Evolutionary conservation across 2,113 vertebrate genomes (phyloP).

Genomic region (Aptenodytes patagonicus): DNA sequence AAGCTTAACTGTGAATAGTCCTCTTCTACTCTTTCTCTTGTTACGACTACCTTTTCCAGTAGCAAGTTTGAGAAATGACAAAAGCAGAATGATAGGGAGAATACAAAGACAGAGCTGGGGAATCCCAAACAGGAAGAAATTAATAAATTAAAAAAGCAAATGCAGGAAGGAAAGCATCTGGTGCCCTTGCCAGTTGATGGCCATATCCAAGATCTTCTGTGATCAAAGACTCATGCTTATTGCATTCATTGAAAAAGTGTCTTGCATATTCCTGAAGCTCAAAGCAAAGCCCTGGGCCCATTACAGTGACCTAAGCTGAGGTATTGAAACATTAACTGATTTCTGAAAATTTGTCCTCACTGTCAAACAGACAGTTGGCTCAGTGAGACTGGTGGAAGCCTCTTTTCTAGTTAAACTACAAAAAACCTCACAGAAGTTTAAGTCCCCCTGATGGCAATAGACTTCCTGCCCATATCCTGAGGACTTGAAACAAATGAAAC

Average conservation of each 20-base stretch:
- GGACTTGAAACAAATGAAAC: not conserved
- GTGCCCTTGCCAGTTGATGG: not conserved
- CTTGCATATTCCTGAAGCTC: not conserved
- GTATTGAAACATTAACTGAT: not conserved
- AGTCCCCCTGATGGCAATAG: not conserved
- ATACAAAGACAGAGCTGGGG: not conserved
- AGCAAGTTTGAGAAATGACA: not conserved
- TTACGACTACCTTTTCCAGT: not conserved
- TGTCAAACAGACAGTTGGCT: not conserved
- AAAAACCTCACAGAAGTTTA: not conserved
- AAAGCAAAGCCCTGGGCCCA: not conserved
- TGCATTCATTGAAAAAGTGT: not conserved
- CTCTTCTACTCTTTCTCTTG: not conserved
- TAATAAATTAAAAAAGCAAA: not conserved
- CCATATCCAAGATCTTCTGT: not conserved
- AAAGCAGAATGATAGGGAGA: not conserved
- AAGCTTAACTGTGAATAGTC: not conserved
- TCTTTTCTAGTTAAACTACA: not conserved
- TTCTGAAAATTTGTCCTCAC: not conserved
- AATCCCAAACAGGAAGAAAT: not conserved
- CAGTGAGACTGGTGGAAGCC: not conserved
- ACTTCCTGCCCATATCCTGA: not conserved
- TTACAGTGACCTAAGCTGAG: not conserved
- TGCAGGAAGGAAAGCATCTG: not conserved
- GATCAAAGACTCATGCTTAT: not conserved